Evolutionary conservation across 2,797 vertebrate species (phyloP), one percentile per base, ranked within the genome.

Genomic region (Eulemur mongoz): DNA sequence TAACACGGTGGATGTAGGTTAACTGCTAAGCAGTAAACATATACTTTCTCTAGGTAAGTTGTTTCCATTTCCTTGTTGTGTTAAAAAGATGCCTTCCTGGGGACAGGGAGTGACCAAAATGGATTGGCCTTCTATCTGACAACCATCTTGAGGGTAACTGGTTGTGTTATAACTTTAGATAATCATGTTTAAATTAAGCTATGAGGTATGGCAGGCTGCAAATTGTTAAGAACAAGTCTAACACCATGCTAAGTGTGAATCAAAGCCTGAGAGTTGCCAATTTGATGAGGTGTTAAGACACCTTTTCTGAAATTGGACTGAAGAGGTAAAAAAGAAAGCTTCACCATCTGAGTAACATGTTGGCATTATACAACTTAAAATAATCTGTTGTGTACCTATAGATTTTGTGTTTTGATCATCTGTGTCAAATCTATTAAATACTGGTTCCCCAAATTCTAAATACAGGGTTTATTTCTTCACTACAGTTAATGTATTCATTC

Each of bases 221-320:
- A 35, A 63, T 82, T 78, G 87, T 90, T 76, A 94, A 83, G 61
- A 89, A 57, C 48, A 88, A 95, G 84, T 96, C 95, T 97, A 70
- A 93, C 91, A 89, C 91, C 52, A 25, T 15, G 40, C 48, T 35
- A 84, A 85, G 96, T 97, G 96, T 89, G 95, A 96, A 80, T 23
- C 54, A 89, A 97, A 91, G 81, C 91, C 88, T 23, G 23, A 54
- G 89, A 94, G 82, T 11, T 95, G 93, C 78, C 93, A 96, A 63
- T 95, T 30, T 59, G 61, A 87, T 89, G 83, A 38, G 70, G 45
- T 94, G 87, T 97, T 91, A 76, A 91, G 95, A 90, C 89, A 92
- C 91, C 87, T 98, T 95, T 96, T 95, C 94, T 92, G 91, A 94
- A 95, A 93, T 92, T 90, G 89, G 86, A 87, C 73, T 40, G 18